Evolutionary conservation across 2,113 vertebrate species (phyloP).

Genomic region (Alaudala cheleensis): DNA sequence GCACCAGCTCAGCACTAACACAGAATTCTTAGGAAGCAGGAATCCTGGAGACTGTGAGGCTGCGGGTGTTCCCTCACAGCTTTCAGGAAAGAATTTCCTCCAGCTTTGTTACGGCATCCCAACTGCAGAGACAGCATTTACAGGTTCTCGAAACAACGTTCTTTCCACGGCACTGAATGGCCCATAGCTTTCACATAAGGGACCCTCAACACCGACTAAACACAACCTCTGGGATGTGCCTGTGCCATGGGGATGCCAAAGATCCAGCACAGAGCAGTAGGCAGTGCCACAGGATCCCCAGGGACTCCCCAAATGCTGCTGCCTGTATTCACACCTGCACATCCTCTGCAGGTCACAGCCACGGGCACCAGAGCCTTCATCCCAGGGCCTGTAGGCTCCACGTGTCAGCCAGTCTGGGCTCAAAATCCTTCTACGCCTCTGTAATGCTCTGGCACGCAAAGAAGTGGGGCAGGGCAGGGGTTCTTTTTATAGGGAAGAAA

Average conservation of each 20-base stretch:
- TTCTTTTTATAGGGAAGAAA: not conserved
- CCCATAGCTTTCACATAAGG: not conserved
- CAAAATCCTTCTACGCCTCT: not conserved
- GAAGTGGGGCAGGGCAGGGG: not conserved
- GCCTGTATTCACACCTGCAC: not conserved
- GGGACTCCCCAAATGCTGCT: not conserved
- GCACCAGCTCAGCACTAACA: not conserved
- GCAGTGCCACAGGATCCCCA: not conserved
- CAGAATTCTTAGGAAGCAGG: accelerated
- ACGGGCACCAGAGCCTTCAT: not conserved
- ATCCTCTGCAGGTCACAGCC: not conserved
- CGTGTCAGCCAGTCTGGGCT: not conserved
- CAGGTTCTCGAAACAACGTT: not conserved
- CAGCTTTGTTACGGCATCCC: not conserved
- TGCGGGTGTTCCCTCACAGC: not conserved
- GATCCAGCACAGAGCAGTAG: not conserved
- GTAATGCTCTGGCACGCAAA: not conserved
- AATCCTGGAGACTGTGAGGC: not conserved
- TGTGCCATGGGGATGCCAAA: not conserved
- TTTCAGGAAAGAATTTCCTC: not conserved
- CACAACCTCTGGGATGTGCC: not conserved
- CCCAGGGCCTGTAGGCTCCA: not conserved
- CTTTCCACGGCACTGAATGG: not conserved
- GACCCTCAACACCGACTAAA: not conserved
- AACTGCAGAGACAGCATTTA: not conserved